Evolutionary conservation across 2,113 vertebrate genomes (phyloP).

Genomic region (Periophthalmodon schlosseri): DNA sequence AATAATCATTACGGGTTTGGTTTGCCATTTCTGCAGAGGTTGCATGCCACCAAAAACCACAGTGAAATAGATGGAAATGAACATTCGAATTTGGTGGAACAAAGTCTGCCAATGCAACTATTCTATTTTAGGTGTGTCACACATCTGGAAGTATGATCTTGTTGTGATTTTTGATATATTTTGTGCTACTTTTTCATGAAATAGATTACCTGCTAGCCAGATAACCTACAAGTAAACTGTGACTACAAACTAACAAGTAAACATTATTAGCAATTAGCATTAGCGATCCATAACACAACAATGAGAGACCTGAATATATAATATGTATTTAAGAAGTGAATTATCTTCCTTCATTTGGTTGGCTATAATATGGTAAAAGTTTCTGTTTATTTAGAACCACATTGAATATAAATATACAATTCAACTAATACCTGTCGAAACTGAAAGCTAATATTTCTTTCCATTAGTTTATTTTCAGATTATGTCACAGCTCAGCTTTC

Average conservation of each 20-base stretch:
- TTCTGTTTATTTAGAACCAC: background rate
- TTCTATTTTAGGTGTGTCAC: background rate
- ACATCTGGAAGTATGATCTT: background rate
- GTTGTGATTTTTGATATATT: background rate
- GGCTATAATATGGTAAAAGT: background rate
- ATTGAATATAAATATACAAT: background rate
- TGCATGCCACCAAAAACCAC: background rate
- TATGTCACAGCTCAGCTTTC: background rate
- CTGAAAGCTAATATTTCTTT: background rate
- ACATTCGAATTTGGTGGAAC: background rate
- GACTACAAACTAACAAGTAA: too few relatives aligned
- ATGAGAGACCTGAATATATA: too few relatives aligned
- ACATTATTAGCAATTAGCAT: too few relatives aligned
- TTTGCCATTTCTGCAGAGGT: background rate
- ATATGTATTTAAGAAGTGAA: too few relatives aligned
- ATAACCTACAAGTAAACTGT: too few relatives aligned
- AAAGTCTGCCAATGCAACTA: background rate
- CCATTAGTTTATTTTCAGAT: background rate
- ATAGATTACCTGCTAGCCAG: background rate
- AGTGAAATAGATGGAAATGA: background rate
- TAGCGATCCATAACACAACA: too few relatives aligned
- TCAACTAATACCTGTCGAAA: background rate
- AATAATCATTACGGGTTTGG: constrained; percentile 1
- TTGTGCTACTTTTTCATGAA: background rate
- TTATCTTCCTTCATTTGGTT: too few relatives aligned